phyloP scores from a whole-genome alignment of 2,797 vertebrate genomes.

The Hoplostethus mediterraneus region DNA sequence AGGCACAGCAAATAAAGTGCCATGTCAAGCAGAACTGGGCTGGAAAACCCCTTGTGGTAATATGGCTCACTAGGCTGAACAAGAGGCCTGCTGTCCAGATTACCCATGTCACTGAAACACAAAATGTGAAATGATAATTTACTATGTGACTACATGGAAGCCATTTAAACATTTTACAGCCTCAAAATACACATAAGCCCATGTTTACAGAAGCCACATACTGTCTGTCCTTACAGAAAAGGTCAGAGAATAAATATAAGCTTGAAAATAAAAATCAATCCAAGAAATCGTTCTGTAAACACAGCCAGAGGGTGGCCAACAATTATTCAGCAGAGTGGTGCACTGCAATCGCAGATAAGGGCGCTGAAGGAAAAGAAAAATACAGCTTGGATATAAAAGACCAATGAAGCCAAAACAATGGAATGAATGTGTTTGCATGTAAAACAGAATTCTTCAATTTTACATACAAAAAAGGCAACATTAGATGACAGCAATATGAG shows the following conservation, averaged over 20 bases:
- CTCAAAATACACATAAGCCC: background rate
- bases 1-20: conserved; percentile 58
- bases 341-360: conserved; percentile 33
- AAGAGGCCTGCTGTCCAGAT: conserved; percentile 63
- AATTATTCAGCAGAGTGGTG: conserved; percentile 28
- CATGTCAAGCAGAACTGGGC: conserved; percentile 67
- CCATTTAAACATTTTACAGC: background rate
- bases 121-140: conserved; percentile 63
- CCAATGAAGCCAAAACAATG: background rate
- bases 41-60: conserved; percentile 54
- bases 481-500: too few relatives aligned
- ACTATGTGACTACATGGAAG: conserved; percentile 47
- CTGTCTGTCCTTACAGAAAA: conserved; percentile 5
- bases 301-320: conserved; percentile 44
- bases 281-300: conserved; percentile 48
- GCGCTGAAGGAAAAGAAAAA: background rate
- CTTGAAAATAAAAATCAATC: conserved; percentile 25
- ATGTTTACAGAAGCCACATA: background rate
- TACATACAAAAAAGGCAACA: too few relatives aligned
- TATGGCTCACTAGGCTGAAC: conserved; percentile 61
- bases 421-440: background rate
- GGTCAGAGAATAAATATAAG: conserved; percentile 4
- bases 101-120: conserved; percentile 68
- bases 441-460: background rate
- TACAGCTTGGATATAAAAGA: background rate